Conservation (phyloP, 2,113 vertebrate genomes). For the Polypterus senegalus region DNA sequence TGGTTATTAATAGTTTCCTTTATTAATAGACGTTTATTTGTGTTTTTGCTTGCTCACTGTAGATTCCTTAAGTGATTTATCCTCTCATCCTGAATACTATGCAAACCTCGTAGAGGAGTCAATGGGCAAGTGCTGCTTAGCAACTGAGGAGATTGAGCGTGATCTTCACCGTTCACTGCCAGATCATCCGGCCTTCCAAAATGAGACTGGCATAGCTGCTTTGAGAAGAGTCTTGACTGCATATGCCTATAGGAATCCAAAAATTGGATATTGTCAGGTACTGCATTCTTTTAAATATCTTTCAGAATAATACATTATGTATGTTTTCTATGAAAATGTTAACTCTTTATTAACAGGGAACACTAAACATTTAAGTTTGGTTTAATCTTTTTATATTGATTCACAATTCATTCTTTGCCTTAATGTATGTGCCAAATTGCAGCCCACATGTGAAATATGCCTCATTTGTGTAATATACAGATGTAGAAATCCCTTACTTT, state of each 20-base stretch:
- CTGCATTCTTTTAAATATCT: neutral
- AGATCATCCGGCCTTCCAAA: conserved; percentile 90
- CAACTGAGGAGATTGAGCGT: conserved; percentile 85
- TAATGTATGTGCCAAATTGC: no score
- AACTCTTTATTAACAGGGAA: no score
- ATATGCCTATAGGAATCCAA: conserved; percentile 85
- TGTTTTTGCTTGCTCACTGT: neutral
- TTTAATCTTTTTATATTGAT: no score
- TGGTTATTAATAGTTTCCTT: no score
- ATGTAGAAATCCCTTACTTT: no score
- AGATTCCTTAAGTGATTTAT: conserved; percentile 70
- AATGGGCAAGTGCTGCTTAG: conserved; percentile 68
- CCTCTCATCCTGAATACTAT: conserved; percentile 69
- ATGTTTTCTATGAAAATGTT: no score
- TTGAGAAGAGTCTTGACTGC: conserved; percentile 82
- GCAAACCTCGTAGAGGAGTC: conserved; percentile 63
- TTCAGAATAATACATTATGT: no score
- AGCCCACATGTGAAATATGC: no score
- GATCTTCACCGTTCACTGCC: conserved; percentile 91
- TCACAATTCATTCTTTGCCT: no score
- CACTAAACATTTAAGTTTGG: no score
- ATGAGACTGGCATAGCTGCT: conserved; percentile 72
- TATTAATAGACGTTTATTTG: no score
- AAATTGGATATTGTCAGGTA: conserved; percentile 95
- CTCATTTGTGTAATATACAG: no score